Base-by-base conservation (phyloP, 2,888 invertebrate species). In the Acleris literana region DNA sequence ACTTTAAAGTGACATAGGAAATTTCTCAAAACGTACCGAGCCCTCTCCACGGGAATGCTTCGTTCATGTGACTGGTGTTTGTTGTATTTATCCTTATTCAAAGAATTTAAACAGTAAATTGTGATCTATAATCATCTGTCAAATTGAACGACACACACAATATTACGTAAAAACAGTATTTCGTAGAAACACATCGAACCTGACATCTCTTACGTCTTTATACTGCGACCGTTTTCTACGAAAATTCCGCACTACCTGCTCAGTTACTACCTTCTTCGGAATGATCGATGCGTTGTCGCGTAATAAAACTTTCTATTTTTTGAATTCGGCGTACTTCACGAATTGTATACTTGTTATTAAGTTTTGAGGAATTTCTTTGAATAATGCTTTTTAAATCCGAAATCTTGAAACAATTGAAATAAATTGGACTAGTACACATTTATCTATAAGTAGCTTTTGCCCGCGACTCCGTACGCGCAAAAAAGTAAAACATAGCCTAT, bases 191-290 rank as follows among this genome's bases (percentile, higher is more conserved):
- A 56, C 5, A 25, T 57, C 57, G 17, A 3, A 22, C 9, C 49
- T 49, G 18, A 20, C 20, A 20, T 39, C 13, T 39, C 57, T 58
- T 18, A 58, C 64, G 46, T 51, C 64, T 58, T 44, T 58, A 57
- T 53, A 46, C 51, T 43, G 11, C 9, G n/a, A 16, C 17, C 58
- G 18, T 53, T 64, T 46, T 46, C 46, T 39, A 39, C 39, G 33
- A 33, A 33, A 33, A 13, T 33, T 33, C 11, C 33, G 33, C 33
- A 2, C 18, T 56, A 56, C 49, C 49, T 56, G 63, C 44, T 20
- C 20, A 33, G 25, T 63, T 51, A 51, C 57, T 20, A 44, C 43
- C 63, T 63, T 57, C 51, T 51, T 57, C n/a, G 20, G 25, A 44
- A 20, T 63, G 63, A 63, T 52, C 57, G 63, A 63, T 57, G 29